phyloP scores from a whole-genome alignment of 2,113 vertebrate species.

The Mastomys coucha region DNA sequence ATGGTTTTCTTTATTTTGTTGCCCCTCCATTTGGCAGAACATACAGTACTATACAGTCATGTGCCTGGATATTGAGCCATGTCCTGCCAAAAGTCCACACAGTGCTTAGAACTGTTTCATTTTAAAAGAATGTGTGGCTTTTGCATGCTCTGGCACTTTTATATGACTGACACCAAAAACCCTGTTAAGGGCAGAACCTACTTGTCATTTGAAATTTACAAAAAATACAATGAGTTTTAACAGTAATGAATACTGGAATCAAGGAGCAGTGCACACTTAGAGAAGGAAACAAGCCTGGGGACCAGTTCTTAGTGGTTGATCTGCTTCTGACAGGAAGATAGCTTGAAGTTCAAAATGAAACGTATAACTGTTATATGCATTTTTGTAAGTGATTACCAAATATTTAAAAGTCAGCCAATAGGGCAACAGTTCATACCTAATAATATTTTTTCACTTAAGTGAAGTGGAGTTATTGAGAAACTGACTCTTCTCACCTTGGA shows the following conservation, averaged over 20 bases:
- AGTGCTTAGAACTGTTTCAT: constrained; percentile 77
- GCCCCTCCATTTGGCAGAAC: constrained; percentile 79
- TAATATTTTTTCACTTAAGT: neutral
- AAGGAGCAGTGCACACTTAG: neutral
- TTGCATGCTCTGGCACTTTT: constrained; percentile 66
- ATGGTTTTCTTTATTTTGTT: constrained; percentile 81
- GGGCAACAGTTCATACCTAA: constrained; percentile 4
- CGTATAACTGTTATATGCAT: neutral
- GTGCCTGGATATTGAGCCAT: constrained; percentile 79
- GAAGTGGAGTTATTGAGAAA: constrained; percentile 1
- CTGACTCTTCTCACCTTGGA: neutral
- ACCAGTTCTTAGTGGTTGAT: neutral
- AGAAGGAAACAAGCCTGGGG: neutral
- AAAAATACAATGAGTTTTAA: constrained; percentile 70
- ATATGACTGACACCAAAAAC: constrained; percentile 63
- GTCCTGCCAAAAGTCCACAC: constrained; percentile 74
- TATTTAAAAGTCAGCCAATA: constrained; percentile 9
- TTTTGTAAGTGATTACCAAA: neutral
- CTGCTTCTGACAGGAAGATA: constrained; percentile 8
- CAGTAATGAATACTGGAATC: neutral
- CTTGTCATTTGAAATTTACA: constrained; percentile 77
- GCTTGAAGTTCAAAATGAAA: constrained; percentile 24
- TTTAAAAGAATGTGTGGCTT: constrained; percentile 79
- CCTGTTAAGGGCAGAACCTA: constrained; percentile 71
- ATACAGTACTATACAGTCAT: constrained; percentile 76